Evolutionary conservation across 1,140 invertebrate genomes (phyloP).

Genomic region (Heliothis subflexa): DNA sequence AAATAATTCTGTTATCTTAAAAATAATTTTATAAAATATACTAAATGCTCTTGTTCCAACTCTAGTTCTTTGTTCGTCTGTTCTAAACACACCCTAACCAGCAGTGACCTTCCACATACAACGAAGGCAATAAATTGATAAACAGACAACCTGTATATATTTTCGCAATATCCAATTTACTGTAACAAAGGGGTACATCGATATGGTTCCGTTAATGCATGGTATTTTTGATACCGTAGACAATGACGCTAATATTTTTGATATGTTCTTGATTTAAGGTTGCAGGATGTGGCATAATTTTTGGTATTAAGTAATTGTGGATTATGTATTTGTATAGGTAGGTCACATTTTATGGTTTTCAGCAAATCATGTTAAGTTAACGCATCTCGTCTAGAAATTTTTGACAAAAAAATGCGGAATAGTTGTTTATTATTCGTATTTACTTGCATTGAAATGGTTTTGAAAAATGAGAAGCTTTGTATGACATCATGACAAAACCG

Average conservation of each 20-base stretch:
- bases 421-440: too few species aligned
- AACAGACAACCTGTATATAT: constrained; percentile 32
- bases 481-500: too few species aligned
- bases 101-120: constrained; percentile 11
- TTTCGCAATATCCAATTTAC: constrained; percentile 43
- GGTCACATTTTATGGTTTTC: too few species aligned
- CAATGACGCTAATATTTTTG: constrained; percentile 39
- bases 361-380: too few species aligned
- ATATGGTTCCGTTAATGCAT: constrained; percentile 36
- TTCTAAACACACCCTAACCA: background rate
- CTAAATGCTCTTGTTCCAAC: too few species aligned
- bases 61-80: too few species aligned
- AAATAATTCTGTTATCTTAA: too few species aligned
- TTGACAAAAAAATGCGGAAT: too few species aligned
- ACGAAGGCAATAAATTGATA: constrained; percentile 33
- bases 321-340: background rate
- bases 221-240: constrained; percentile 45
- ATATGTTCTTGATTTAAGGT: background rate
- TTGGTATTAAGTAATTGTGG: background rate
- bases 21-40: too few species aligned
- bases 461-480: too few species aligned
- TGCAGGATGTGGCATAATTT: constrained; percentile 20
- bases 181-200: constrained; percentile 33
- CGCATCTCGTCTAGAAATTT: too few species aligned
- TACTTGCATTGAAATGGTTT: too few species aligned